phyloP scores from a whole-genome alignment of 2,888 invertebrate species.

The Ametastegia equiseti region DNA sequence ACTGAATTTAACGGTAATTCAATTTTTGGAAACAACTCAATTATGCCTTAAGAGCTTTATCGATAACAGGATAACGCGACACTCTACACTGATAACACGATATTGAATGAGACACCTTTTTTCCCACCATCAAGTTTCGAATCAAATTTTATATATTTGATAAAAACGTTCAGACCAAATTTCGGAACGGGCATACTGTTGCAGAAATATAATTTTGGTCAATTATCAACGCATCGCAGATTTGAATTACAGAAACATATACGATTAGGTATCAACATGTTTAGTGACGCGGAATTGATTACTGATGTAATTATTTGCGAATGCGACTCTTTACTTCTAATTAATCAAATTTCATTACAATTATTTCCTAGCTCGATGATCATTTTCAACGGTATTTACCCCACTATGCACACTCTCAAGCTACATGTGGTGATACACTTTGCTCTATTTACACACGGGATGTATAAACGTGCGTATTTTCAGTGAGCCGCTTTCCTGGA shows the following conservation, averaged over 20 bases:
- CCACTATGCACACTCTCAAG: not conserved
- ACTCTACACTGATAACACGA: not conserved
- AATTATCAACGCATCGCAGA: too few species aligned
- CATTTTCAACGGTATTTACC: not conserved
- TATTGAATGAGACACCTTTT: not conserved
- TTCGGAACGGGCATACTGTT: too few species aligned
- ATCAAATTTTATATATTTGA: not conserved
- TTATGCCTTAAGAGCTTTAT: not conserved
- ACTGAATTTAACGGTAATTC: not conserved
- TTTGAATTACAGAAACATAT: not conserved
- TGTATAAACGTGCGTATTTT: not conserved
- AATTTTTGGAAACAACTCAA: slow-evolving; percentile 15
- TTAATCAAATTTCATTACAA: not conserved
- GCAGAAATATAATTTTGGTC: too few species aligned
- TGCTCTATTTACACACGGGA: not conserved
- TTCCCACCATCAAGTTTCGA: not conserved
- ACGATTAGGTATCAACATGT: not conserved
- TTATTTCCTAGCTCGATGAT: not conserved
- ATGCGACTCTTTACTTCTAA: not conserved
- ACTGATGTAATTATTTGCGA: not conserved
- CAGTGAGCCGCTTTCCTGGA: not conserved
- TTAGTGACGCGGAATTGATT: too few species aligned
- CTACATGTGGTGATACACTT: not conserved
- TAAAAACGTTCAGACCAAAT: too few species aligned
- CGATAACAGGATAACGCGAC: not conserved